phyloP scores from a whole-genome alignment of 2,797 vertebrate genomes.

The Diplodus sargus region DNA sequence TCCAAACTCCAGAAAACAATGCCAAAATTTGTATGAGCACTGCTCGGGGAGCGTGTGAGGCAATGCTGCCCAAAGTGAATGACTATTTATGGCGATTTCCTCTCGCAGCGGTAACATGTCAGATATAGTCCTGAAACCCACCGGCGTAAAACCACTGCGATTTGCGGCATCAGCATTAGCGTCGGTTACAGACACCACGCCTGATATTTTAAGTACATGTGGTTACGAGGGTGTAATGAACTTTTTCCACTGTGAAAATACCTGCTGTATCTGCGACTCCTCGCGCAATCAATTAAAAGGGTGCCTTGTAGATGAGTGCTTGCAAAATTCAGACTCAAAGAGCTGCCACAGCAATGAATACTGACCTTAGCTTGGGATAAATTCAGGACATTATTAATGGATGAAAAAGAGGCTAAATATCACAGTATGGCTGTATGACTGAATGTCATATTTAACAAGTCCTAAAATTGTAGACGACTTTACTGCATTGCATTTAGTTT shows the following conservation, averaged over 20 bases:
- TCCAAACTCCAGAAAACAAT: neutral
- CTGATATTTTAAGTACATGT: neutral
- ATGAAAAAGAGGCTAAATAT: neutral
- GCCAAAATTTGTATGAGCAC: neutral
- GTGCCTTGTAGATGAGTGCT: neutral
- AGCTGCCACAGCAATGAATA: neutral
- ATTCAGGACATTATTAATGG: neutral
- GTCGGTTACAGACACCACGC: neutral
- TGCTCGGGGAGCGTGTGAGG: neutral
- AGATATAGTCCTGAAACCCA: conserved; percentile 9
- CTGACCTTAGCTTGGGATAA: neutral
- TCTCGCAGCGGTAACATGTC: neutral
- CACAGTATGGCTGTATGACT: too few species aligned
- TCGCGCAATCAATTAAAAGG: neutral
- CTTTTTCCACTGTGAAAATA: neutral
- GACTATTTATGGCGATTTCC: neutral
- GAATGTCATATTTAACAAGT: neutral
- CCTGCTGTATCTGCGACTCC: neutral
- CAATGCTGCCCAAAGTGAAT: neutral
- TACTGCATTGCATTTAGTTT: neutral
- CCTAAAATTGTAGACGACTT: neutral
- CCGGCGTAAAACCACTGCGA: neutral
- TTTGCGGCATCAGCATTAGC: neutral
- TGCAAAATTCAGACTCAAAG: neutral
- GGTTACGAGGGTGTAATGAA: neutral